These are phyloP conservation scores for Ptilodon capucinus DNA, from an alignment of 2,888 invertebrate genomes.

Conservation along the genomic window DNA sequence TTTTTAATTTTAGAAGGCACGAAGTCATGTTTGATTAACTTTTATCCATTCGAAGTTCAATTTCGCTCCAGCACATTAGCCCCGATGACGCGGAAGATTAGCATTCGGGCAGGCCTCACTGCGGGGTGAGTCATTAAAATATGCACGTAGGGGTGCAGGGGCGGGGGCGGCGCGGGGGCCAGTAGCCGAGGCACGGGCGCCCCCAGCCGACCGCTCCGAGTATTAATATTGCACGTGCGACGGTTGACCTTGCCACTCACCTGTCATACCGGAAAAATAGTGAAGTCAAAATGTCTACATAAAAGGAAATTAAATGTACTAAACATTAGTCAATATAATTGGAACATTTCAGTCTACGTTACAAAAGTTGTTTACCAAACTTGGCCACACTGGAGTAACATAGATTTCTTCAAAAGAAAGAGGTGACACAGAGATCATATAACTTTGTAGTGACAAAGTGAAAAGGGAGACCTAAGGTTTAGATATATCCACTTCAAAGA, in stretches of 20 bases:
- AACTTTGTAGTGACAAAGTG: too few species aligned
- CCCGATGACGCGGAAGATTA: neutral
- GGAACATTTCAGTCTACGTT: too few species aligned
- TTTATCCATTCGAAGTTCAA: neutral
- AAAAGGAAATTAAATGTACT: too few species aligned
- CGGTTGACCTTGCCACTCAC: constrained; percentile 11
- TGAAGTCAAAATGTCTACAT: too few species aligned
- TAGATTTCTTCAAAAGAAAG: too few species aligned
- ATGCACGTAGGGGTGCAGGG: neutral
- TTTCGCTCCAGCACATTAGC: neutral
- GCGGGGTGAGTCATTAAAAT: neutral
- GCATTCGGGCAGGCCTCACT: neutral
- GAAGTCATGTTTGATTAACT: neutral
- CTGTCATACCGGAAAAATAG: neutral
- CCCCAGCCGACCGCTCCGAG: constrained; percentile 4
- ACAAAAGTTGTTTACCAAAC: too few species aligned
- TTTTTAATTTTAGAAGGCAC: neutral
- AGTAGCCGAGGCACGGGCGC: neutral
- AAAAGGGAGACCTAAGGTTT: too few species aligned
- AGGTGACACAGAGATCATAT: too few species aligned
- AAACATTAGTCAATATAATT: too few species aligned
- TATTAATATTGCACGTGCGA: constrained; percentile 16
- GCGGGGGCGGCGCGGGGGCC: neutral
- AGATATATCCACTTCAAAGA: too few species aligned
- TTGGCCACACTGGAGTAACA: too few species aligned